A percentile compares a stretch with the other conserved stretches of the same genome.
These are phyloP conservation scores for Aphelocoma californica DNA, from an alignment of 2,797 vertebrate genomes.

Conservation along the genomic window DNA sequence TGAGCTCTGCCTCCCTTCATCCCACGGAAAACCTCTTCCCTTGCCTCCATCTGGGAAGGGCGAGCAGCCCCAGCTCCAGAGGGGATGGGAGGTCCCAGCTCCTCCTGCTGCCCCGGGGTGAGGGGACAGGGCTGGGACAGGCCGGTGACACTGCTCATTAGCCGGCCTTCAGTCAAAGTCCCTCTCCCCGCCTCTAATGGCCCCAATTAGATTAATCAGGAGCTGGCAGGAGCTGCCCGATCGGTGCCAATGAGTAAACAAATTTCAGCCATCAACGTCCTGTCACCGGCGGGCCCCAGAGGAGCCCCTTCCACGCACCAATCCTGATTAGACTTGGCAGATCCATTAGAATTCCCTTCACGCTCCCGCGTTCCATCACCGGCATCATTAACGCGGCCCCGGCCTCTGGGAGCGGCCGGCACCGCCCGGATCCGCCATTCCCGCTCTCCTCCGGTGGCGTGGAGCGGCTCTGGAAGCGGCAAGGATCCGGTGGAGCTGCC, in stretches of 20 bases:
- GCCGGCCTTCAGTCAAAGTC: slow-evolving; percentile 44
- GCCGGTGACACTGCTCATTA: slow-evolving; percentile 65
- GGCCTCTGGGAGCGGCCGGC: slow-evolving; percentile 70
- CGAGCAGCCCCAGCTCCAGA: neutral
- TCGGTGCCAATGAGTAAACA: slow-evolving; percentile 79
- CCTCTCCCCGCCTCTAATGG: slow-evolving; percentile 52
- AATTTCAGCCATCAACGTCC: slow-evolving; percentile 81
- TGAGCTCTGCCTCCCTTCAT: neutral
- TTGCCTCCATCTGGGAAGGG: neutral
- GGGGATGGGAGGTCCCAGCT: neutral
- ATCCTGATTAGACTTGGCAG: slow-evolving; percentile 98
- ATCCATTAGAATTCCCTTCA: slow-evolving; percentile 96
- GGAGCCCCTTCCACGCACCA: slow-evolving; percentile 81
- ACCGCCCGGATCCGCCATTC: slow-evolving; percentile 31
- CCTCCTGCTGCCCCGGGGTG: neutral
- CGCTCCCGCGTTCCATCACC: slow-evolving; percentile 89
- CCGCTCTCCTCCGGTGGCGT: neutral
- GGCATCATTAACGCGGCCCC: slow-evolving; percentile 79
- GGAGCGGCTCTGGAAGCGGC: neutral
- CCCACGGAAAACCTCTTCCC: neutral
- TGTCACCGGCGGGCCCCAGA: slow-evolving; percentile 85
- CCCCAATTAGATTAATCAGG: slow-evolving; percentile 82
- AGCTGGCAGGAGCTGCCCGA: slow-evolving; percentile 72
- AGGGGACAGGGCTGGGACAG: neutral
- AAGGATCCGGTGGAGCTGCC: neutral